phyloP scores from a whole-genome alignment of 2,888 invertebrate genomes.

The Dioctria linearis region DNA sequence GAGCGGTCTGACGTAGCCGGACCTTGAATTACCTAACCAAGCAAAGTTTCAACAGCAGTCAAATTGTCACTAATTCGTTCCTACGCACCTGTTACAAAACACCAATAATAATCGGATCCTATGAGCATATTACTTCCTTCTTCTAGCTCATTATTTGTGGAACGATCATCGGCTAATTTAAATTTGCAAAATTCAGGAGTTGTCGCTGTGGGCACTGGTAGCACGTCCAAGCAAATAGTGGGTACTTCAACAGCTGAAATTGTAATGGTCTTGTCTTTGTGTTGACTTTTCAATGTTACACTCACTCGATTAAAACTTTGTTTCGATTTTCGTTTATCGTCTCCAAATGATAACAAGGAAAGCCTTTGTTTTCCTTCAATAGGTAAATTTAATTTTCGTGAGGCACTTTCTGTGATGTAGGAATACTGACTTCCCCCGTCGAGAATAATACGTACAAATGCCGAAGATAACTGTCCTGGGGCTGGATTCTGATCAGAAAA shows the following conservation, averaged over 20 bases:
- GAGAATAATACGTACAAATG: no score
- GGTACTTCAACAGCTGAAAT: constrained; percentile 18
- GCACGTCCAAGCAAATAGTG: constrained; percentile 27
- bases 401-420: no score
- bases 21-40: constrained; percentile 34
- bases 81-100: background rate
- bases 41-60: constrained; percentile 12
- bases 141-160: background rate
- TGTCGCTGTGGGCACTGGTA: background rate
- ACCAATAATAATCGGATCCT: constrained; percentile 30
- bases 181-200: background rate
- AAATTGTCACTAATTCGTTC: constrained; percentile 16
- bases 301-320: no score
- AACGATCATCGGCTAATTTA: background rate
- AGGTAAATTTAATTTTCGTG: no score
- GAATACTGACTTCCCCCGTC: no score
- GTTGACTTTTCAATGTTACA: no score
- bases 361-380: no score
- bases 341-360: no score
- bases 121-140: constrained; percentile 17
- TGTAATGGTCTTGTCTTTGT: background rate
- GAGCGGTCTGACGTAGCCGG: background rate
- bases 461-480: no score
- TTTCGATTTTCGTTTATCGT: no score
- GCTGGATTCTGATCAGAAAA: no score